Base-by-base conservation (phyloP, 2,113 vertebrate genomes). In the Amphilophus citrinellus region DNA sequence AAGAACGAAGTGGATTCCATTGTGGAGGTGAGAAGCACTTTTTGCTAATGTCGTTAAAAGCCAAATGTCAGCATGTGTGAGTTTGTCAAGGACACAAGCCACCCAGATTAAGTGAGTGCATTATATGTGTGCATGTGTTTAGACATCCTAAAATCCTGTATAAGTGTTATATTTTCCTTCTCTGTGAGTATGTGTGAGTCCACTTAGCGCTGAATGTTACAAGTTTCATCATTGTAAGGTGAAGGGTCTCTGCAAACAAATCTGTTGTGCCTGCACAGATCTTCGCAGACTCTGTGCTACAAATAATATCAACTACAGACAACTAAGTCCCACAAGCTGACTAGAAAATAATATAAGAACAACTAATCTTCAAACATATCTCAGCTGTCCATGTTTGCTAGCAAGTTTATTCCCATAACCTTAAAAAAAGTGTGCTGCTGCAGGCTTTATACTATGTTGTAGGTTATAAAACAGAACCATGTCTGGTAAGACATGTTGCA, bases 1-100 rank as follows among this genome's bases (percentile, higher is more conserved):
- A 97, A 97, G 90, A 96, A 98, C 0, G 97, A 99, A n/a, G 96
- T 98, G n/a, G 97, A 97, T 80, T 97, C 97, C 87, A 93, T 99
- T 11, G 94, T 96, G 15, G 98, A 99, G 98, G 98, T 99, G 88
- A 97, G 96, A 87, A 32, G 76, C 30, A 2, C 17, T 83, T 83
- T 80, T 82, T 68, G 47, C 15, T 22, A 30, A 18, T 71, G 10
- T 59, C 10, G 39, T 71, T 39, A 10, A 76, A 79, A 32, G 6
- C 14, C 18, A 30, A 14, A 61, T 4, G 2, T 13, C 8, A 68
- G 35, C 10, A 9, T 61, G 39, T 58, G 7, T 57, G 4, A 56
- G n/a, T 5, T 18, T 59, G 35, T 27, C 10, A 39, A 58, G 20
- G n/a, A 35, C 17, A 59, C 10, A 14, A 86, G 17, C 2, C 22